Conservation (phyloP, 2,113 vertebrate genomes). For the Canis aureus region DNA sequence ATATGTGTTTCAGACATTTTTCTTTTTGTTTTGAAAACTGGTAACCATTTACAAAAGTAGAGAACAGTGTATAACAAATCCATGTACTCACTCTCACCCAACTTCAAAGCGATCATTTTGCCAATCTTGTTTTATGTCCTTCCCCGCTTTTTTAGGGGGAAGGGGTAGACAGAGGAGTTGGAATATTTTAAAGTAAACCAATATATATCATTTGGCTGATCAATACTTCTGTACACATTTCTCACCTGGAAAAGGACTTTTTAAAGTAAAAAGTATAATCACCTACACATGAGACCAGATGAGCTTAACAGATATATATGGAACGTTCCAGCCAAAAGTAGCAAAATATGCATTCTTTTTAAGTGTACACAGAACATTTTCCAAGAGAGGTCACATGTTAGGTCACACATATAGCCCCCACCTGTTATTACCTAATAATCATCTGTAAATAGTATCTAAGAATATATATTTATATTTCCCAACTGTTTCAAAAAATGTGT, state of each 20-base stretch:
- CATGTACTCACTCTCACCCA: neutral
- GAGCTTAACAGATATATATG: neutral
- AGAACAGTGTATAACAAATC: neutral
- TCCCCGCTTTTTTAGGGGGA: neutral
- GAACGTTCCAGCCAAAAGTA: neutral
- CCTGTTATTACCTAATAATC: neutral
- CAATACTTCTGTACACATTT: neutral
- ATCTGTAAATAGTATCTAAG: neutral
- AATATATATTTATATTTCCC: neutral
- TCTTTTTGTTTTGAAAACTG: neutral
- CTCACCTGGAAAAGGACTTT: neutral
- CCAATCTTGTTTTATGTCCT: neutral
- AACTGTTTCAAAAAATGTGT: neutral
- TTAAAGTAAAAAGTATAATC: neutral
- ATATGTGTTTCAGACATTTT: neutral
- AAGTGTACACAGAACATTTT: neutral
- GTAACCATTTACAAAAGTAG: neutral
- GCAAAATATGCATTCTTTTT: neutral
- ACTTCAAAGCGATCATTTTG: neutral
- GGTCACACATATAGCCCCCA: neutral
- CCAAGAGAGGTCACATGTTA: neutral
- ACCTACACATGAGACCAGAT: neutral
- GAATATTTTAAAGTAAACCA: conserved; percentile 11
- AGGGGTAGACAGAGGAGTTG: accelerated
- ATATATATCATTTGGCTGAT: neutral